Conservation (phyloP, 2,888 invertebrate genomes). For the Gryllus longicercus region DNA sequence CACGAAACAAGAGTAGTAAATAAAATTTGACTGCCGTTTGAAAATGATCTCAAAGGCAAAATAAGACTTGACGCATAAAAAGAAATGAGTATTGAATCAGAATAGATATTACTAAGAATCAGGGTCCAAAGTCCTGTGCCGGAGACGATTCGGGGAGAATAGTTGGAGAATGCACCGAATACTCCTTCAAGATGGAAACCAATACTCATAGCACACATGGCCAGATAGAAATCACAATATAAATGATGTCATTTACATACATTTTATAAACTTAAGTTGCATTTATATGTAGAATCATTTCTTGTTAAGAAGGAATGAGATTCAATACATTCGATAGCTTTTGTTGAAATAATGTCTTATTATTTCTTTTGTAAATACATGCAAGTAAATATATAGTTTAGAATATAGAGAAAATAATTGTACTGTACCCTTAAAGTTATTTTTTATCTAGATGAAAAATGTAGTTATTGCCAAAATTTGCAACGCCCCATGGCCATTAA, state of each 20-base stretch:
- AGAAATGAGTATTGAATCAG: too few relatives aligned
- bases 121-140: too few relatives aligned
- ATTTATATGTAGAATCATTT: conserved; percentile 1
- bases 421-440: not conserved
- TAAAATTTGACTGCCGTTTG: too few relatives aligned
- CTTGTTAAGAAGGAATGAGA: not conserved
- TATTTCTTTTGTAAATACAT: conserved; percentile 3
- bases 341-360: not conserved
- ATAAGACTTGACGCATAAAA: too few relatives aligned
- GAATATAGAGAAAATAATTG: not conserved
- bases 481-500: not conserved
- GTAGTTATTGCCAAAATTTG: not conserved
- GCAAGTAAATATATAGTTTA: not conserved
- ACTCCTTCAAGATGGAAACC: too few relatives aligned
- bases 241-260: not conserved
- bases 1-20: too few relatives aligned
- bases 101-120: too few relatives aligned
- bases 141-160: too few relatives aligned
- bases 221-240: not conserved
- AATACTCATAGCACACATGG: not conserved
- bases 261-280: not conserved
- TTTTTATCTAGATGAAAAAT: conserved; percentile 8
- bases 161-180: too few relatives aligned
- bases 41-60: too few relatives aligned
- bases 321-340: not conserved